Percentiles rank a stretch among this genome's conserved stretches.
These are phyloP conservation scores for Pelecanus crispus DNA, from an alignment of 2,113 vertebrate species.

Conservation along the genomic window DNA sequence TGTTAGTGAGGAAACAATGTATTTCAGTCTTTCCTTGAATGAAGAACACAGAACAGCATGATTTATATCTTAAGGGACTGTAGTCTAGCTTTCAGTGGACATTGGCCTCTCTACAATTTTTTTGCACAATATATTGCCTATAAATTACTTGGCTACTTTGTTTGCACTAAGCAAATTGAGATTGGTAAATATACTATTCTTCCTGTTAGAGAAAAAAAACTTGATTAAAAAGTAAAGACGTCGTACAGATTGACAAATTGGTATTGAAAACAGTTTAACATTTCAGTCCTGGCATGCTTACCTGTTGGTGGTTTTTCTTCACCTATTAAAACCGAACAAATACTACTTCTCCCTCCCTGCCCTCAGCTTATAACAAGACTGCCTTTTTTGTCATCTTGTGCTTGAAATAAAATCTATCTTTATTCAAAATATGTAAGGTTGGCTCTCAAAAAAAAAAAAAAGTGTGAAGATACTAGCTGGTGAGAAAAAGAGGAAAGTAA, in stretches of 20 bases:
- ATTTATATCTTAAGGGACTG: constrained; percentile 8
- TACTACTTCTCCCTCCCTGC: too few relatives aligned
- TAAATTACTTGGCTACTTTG: background rate
- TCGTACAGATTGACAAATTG: background rate
- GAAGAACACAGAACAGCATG: background rate
- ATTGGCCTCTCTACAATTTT: background rate
- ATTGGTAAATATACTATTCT: background rate
- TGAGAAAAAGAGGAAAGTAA: background rate
- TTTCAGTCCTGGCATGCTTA: background rate
- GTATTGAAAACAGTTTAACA: background rate
- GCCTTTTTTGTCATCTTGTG: background rate
- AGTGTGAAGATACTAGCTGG: background rate
- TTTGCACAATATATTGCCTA: background rate
- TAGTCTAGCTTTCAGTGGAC: constrained; percentile 5
- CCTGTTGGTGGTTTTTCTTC: background rate
- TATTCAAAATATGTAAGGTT: background rate
- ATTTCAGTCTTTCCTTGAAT: constrained; percentile 13
- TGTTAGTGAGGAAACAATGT: background rate
- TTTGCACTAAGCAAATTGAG: background rate
- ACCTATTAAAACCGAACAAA: background rate
- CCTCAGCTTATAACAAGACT: background rate
- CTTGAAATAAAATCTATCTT: background rate
- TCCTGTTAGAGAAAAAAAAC: background rate
- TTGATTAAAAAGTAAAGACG: background rate
- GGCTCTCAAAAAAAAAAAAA: background rate